Evolutionary conservation across 1,140 invertebrate species (phyloP).

Genomic region (Aphaenogaster ashmeadi): DNA sequence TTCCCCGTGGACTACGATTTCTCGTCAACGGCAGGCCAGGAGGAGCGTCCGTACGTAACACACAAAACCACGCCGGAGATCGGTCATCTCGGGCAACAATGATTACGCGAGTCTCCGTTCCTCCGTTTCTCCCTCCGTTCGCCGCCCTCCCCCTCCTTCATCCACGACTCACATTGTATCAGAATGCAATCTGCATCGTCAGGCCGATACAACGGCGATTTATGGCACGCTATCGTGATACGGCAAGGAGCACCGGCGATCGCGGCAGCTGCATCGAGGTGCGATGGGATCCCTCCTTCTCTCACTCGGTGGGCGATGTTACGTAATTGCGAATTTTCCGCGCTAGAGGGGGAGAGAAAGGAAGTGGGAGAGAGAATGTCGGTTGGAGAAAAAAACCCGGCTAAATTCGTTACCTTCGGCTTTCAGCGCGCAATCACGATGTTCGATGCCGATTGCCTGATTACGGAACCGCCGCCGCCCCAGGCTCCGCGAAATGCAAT

Average conservation of each 20-base stretch:
- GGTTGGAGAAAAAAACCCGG: conserved; percentile 3
- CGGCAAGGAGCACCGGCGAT: conserved; percentile 17
- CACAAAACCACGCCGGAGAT: neutral
- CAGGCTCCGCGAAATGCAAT: conserved; percentile 37
- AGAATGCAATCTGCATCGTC: conserved; percentile 47
- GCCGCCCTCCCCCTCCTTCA: too few relatives aligned
- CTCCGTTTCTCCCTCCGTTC: neutral
- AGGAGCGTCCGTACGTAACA: neutral
- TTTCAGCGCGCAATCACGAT: conserved; percentile 22
- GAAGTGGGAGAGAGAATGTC: conserved; percentile 11
- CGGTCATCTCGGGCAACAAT: conserved; percentile 32
- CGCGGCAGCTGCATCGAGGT: conserved; percentile 31
- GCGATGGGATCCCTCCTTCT: neutral
- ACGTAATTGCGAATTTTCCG: conserved; percentile 52
- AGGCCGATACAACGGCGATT: conserved; percentile 13
- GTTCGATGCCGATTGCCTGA: conserved; percentile 24
- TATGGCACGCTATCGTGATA: conserved; percentile 40
- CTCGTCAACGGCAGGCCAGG: conserved; percentile 14
- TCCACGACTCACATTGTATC: conserved; percentile 22
- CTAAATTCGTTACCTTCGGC: conserved; percentile 47
- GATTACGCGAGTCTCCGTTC: conserved; percentile 26
- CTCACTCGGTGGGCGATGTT: neutral
- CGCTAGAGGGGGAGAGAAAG: neutral
- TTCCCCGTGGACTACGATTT: neutral
- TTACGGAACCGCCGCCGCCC: conserved; percentile 12